These are phyloP conservation scores for Colius striatus DNA, from an alignment of 2,113 vertebrate species.

Conservation along the genomic window DNA sequence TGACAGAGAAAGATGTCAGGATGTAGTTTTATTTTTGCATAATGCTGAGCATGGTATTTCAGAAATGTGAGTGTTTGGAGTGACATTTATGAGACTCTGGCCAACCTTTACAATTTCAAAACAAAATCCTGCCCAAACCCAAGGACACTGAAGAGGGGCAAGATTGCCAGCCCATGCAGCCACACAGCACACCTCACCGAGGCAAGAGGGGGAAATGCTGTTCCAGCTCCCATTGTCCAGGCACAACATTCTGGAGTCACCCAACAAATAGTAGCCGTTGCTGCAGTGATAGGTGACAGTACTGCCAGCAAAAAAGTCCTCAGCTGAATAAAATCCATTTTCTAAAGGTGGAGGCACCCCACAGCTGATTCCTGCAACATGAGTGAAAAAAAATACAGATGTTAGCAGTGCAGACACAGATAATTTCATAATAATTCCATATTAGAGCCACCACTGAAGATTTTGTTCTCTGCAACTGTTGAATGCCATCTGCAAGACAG, in stretches of 20 bases:
- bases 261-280: constrained; percentile 91
- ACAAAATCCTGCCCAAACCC: background rate
- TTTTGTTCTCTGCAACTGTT: background rate
- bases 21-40: background rate
- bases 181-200: constrained; percentile 79
- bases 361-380: constrained; percentile 85
- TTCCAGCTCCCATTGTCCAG: constrained; percentile 90
- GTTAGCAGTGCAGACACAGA: background rate
- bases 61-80: background rate
- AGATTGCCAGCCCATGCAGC: background rate
- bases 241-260: constrained; percentile 90
- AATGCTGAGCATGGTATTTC: background rate
- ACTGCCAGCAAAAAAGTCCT: constrained; percentile 88
- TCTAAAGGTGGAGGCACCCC: constrained; percentile 87
- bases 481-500: background rate
- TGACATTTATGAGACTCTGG: background rate
- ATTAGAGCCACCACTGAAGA: rapidly evolving
- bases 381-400: background rate
- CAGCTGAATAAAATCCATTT: constrained; percentile 87
- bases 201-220: constrained; percentile 87
- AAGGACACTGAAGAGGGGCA: background rate
- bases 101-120: background rate
- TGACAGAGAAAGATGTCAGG: background rate
- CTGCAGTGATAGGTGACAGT: constrained; percentile 91
- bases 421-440: background rate